Evolutionary conservation across 2,888 invertebrate genomes (phyloP).

Genomic region (Ctena decussata): DNA sequence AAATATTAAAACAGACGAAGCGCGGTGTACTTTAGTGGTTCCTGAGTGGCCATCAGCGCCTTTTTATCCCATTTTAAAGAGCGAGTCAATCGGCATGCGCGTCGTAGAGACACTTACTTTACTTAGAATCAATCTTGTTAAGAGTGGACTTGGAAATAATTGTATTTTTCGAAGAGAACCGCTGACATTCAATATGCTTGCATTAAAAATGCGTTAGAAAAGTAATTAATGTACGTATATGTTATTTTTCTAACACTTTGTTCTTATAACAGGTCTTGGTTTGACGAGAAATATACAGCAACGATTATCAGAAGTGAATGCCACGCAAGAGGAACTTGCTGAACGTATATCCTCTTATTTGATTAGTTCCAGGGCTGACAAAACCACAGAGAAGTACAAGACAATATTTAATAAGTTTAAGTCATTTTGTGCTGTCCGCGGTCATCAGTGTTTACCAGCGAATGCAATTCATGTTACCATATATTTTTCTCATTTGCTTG

Average conservation of each 20-base stretch:
- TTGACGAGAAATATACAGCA: neutral
- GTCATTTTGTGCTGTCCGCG: neutral
- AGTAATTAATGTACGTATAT: neutral
- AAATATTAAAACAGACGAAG: neutral
- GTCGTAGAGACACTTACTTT: neutral
- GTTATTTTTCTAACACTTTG: no score
- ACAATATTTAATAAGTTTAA: neutral
- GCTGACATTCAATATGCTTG: neutral
- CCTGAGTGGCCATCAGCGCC: constrained; percentile 12
- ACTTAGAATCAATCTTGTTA: neutral
- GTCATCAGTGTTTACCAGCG: constrained; percentile 17
- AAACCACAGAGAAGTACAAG: neutral
- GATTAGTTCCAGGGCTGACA: neutral
- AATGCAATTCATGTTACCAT: constrained; percentile 35
- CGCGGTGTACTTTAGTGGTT: neutral
- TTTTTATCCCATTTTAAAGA: neutral
- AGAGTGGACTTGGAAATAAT: neutral
- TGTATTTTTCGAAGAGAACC: neutral
- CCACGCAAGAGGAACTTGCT: neutral
- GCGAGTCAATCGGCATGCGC: neutral
- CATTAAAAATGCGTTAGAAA: neutral
- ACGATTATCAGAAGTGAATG: neutral
- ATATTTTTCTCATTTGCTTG: constrained; percentile 27
- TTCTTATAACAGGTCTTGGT: neutral
- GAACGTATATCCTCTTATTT: neutral